Evolutionary conservation across 2,888 invertebrate genomes (phyloP), one percentile per base, ranked within the genome.

Genomic region (Esperia sulphurella): DNA sequence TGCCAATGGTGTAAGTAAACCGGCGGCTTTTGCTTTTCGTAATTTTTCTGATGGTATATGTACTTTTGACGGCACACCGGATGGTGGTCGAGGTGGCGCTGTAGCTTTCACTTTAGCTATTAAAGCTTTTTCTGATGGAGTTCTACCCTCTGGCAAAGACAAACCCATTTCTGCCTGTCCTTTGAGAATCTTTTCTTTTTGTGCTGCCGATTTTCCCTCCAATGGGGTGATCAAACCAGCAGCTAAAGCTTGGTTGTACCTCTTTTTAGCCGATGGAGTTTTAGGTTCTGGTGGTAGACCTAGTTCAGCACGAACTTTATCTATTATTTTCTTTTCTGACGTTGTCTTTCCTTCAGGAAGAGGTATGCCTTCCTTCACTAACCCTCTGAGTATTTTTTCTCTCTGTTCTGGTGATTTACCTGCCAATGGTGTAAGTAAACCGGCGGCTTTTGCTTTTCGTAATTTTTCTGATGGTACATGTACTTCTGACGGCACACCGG

Each of bases 261-360:
- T 61, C 31, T 51, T 45, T 51, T 53, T 63, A 13, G 50, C 49
- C 0, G 58, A 43, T 9, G 54, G 31, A 12, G 64, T 58, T 52
- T 63, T 63, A 0, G 73, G 69, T 54, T 58, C 61, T 2, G 69
- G 62, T 4, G 70, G 71, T 5, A 70, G 45, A 29, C 65, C 66
- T 29, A 66, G 4, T 4, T 68, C 68, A 21, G 37, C 44, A 35
- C 49, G 39, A 14, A 45, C 57, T 52, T 58, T 60, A 0, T 58
- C 48, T 10, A 67, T 52, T 0, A 67, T 10, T 44, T 62, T 54
- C 38, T 61, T 64, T 47, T 73, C 69, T 0, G 69, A 70, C 0
- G 53, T 12, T 5, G 65, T 66, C 51, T 60, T 57, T 0, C 58
- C 65, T 51, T 65, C 67, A 1, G 68, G 65, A 0, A 71, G 49